phyloP scores from a whole-genome alignment of 1,140 invertebrate genomes.

The Probaryconus sp. region DNA sequence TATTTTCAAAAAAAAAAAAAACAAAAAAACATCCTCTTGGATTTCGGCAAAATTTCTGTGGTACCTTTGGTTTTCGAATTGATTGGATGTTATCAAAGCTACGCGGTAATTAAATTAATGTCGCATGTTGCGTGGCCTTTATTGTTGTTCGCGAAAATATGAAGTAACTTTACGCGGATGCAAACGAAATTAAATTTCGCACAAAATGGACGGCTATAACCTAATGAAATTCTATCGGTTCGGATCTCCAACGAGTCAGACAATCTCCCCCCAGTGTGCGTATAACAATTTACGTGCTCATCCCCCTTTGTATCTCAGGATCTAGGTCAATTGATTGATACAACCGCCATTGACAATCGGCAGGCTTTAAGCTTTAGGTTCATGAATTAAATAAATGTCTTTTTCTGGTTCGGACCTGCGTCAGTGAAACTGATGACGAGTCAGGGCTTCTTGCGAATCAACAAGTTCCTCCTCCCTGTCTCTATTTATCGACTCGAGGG shows the following conservation, averaged over 20 bases:
- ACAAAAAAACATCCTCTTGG: too few relatives aligned
- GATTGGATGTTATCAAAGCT: too few relatives aligned
- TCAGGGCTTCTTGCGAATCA: constrained; percentile 39
- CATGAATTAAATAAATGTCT: constrained; percentile 42
- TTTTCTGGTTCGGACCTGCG: constrained; percentile 8
- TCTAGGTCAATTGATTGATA: constrained; percentile 55
- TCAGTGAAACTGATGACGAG: constrained; percentile 5
- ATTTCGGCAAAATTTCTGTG: too few relatives aligned
- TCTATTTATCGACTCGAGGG: constrained; percentile 7
- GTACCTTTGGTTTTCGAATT: too few relatives aligned
- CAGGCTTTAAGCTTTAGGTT: constrained; percentile 3
- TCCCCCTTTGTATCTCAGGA: constrained; percentile 22
- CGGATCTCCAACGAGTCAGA: constrained; percentile 21
- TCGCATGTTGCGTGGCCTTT: constrained; percentile 36
- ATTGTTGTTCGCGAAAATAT: constrained; percentile 21
- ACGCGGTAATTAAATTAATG: constrained; percentile 39
- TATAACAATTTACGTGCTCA: constrained; percentile 36
- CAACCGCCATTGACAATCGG: constrained; percentile 34
- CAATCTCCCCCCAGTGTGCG: background rate
- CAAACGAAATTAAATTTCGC: constrained; percentile 50
- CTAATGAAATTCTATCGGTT: constrained; percentile 48
- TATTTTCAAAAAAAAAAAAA: too few relatives aligned
- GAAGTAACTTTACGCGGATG: constrained; percentile 28
- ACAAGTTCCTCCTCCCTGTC: constrained; percentile 47
- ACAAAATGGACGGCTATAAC: constrained; percentile 50